Percentiles rank a stretch among this genome's conserved stretches.
Conservation (phyloP, 2,797 vertebrate species). For the Sylvilagus floridanus region DNA sequence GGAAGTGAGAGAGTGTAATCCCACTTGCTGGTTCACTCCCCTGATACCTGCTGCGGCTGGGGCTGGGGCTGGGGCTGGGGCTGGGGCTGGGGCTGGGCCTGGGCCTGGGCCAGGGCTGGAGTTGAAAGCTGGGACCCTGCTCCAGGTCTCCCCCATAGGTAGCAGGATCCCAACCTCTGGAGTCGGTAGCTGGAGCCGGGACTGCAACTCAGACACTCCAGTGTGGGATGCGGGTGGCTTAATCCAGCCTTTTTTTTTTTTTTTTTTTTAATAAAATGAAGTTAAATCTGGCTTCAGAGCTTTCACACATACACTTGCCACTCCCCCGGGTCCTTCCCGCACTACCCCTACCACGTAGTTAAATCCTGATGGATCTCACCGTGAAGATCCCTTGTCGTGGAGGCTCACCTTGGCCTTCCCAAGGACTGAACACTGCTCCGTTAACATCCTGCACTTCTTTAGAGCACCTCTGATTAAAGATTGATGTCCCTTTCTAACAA, state of each 20-base stretch:
- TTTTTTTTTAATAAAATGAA: constrained; percentile 11
- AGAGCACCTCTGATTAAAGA: neutral
- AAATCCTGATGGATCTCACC: neutral
- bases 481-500: neutral
- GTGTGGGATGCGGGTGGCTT: too few relatives aligned
- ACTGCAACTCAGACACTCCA: too few relatives aligned
- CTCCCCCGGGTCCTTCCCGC: neutral
- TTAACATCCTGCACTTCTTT: neutral
- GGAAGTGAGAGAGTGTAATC: too few relatives aligned
- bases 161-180: too few relatives aligned
- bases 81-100: too few relatives aligned
- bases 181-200: too few relatives aligned
- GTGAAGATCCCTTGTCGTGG: neutral
- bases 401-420: neutral
- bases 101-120: too few relatives aligned
- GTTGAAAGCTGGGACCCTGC: too few relatives aligned
- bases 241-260: neutral
- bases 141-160: too few relatives aligned
- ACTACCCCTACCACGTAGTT: neutral
- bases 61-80: too few relatives aligned
- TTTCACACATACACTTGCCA: neutral
- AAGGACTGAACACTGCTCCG: neutral
- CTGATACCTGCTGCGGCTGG: too few relatives aligned
- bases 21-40: too few relatives aligned
- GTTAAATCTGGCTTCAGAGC: neutral